These are phyloP conservation scores for Cassiopea andromeda DNA, from an alignment of 30 jellyfish, hydroid and myxozoan genomes.

Conservation along the genomic window DNA sequence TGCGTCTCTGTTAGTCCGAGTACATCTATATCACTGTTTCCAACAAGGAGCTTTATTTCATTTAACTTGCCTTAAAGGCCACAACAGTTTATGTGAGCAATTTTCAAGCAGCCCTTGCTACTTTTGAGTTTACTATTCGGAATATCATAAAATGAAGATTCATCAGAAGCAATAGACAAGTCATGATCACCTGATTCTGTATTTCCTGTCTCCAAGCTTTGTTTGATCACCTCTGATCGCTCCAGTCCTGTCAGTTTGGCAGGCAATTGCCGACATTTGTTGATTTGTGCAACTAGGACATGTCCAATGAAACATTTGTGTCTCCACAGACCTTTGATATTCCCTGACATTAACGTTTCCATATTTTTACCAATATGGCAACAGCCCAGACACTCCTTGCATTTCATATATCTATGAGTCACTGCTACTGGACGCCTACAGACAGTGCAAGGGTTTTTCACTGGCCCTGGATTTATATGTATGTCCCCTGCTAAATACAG, in stretches of 20 bases:
- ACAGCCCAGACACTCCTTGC: neutral
- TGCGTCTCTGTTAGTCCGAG: constrained; percentile 36
- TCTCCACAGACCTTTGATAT: neutral
- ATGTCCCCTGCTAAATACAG: constrained; percentile 32
- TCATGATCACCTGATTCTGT: no score
- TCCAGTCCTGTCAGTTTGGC: no score
- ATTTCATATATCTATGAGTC: constrained; percentile 32
- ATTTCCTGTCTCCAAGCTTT: no score
- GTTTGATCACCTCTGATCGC: no score
- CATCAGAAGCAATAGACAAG: no score
- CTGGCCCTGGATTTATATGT: constrained; percentile 36
- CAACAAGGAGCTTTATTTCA: constrained; percentile 24
- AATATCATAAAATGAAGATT: no score
- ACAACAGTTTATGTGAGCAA: constrained; percentile 26
- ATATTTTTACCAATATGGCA: constrained; percentile 40
- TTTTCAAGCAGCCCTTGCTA: constrained; percentile 31
- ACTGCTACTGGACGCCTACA: constrained; percentile 34
- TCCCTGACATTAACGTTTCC: constrained; percentile 29
- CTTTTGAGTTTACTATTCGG: constrained; percentile 23
- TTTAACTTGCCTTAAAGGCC: constrained; percentile 6
- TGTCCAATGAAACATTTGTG: no score
- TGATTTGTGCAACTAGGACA: no score
- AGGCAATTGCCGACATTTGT: no score
- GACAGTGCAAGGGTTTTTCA: constrained; percentile 18
- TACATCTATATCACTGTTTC: constrained; percentile 17